phyloP scores from a whole-genome alignment of 2,113 vertebrate species.

The Parus major region DNA sequence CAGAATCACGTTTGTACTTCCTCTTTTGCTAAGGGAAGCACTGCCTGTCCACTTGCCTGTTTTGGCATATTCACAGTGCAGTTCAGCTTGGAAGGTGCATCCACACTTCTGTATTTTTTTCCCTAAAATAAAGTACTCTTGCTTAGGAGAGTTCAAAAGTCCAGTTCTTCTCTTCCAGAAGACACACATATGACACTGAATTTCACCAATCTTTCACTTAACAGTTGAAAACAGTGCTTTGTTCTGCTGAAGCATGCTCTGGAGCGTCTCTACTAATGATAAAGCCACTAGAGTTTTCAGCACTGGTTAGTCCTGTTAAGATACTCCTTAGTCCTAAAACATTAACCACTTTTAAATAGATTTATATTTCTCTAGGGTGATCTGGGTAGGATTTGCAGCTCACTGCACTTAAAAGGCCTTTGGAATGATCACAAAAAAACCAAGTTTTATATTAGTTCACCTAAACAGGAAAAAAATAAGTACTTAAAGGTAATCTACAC shows the following conservation, averaged over 20 bases:
- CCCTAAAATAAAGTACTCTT: neutral
- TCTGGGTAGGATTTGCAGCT: neutral
- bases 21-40: neutral
- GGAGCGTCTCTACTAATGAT: neutral
- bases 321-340: neutral
- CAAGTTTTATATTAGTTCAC: neutral
- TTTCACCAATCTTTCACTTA: neutral
- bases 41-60: neutral
- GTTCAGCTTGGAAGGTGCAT: neutral
- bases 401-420: neutral
- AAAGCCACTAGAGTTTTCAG: neutral
- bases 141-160: neutral
- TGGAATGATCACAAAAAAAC: neutral
- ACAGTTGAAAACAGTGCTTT: neutral
- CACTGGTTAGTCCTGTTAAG: neutral
- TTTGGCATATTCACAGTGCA: neutral
- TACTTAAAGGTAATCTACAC: neutral
- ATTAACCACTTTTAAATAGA: neutral
- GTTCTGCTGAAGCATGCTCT: neutral
- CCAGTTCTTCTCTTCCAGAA: neutral
- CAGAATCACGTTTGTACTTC: neutral
- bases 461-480: neutral
- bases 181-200: neutral
- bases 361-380: neutral
- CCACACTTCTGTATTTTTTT: neutral